phyloP scores from a whole-genome alignment of 2,113 vertebrate species.

The Hipposideros armiger region DNA sequence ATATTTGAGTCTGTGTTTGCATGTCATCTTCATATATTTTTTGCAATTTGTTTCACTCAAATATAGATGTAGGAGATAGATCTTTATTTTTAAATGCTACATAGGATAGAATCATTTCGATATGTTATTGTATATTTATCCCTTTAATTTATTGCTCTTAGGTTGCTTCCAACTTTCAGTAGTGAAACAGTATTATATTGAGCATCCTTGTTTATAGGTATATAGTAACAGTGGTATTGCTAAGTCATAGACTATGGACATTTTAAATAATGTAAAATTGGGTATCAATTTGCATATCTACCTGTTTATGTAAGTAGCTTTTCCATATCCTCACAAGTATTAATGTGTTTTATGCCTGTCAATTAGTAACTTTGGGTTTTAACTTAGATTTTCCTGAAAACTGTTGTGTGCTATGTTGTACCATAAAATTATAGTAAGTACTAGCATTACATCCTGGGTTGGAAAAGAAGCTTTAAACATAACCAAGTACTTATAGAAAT shows the following conservation, averaged over 20 bases:
- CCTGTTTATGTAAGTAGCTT: background rate
- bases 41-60: background rate
- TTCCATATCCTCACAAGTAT: background rate
- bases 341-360: background rate
- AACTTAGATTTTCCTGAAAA: slow-evolving; percentile 17
- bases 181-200: background rate
- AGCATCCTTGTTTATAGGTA: background rate
- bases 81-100: background rate
- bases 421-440: background rate
- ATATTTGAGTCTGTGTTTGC: background rate
- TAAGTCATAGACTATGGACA: background rate
- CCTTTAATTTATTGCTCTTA: background rate
- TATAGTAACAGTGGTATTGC: background rate
- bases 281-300: background rate
- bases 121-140: background rate
- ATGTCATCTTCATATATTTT: background rate
- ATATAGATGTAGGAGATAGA: background rate
- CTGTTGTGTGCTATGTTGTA: background rate
- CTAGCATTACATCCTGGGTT: background rate
- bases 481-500: background rate
- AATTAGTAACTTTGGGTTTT: background rate
- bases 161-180: background rate
- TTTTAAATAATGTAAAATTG: background rate
- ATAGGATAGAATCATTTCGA: background rate
- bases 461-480: background rate